Evolutionary conservation across 2,888 invertebrate species (phyloP).

Genomic region (Ormyrus pomaceus): DNA sequence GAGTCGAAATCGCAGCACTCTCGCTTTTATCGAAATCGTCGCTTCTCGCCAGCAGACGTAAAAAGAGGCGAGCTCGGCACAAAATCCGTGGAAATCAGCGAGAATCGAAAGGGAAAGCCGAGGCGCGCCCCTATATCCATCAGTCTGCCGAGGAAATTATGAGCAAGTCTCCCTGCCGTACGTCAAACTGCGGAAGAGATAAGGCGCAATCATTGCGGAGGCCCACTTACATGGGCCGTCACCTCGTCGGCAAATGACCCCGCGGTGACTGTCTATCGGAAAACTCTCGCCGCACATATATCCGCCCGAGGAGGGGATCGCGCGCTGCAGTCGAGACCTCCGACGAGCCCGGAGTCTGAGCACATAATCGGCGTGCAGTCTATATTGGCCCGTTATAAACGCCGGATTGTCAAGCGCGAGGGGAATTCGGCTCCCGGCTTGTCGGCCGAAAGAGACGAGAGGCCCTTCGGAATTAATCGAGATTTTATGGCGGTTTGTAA

Average conservation of each 20-base stretch:
- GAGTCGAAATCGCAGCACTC: too few species aligned
- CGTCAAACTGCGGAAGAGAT: neutral
- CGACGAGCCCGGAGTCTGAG: neutral
- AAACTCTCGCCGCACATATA: slow-evolving; percentile 45
- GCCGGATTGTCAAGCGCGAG: slow-evolving; percentile 13
- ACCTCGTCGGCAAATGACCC: slow-evolving; percentile 63
- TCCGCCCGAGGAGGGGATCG: neutral
- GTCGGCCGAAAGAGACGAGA: neutral
- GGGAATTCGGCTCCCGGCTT: neutral
- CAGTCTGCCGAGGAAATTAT: slow-evolving; percentile 23
- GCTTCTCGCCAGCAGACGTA: too few species aligned
- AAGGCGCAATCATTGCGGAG: slow-evolving; percentile 15
- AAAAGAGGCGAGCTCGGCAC: too few species aligned
- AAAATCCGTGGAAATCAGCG: too few species aligned
- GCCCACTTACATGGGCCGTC: slow-evolving; percentile 67
- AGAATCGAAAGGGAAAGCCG: too few species aligned
- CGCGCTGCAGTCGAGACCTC: neutral
- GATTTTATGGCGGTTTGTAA: too few species aligned
- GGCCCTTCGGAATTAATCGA: too few species aligned
- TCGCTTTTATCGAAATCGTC: too few species aligned
- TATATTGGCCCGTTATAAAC: neutral
- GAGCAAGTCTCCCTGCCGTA: slow-evolving; percentile 12
- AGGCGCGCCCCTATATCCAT: neutral
- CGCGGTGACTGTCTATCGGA: slow-evolving; percentile 57
- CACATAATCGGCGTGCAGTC: slow-evolving; percentile 17